A percentile compares a stretch with the other conserved stretches of the same genome.
phyloP scores from a whole-genome alignment of 2,797 vertebrate species.

The Sebastolobus altivelis region DNA sequence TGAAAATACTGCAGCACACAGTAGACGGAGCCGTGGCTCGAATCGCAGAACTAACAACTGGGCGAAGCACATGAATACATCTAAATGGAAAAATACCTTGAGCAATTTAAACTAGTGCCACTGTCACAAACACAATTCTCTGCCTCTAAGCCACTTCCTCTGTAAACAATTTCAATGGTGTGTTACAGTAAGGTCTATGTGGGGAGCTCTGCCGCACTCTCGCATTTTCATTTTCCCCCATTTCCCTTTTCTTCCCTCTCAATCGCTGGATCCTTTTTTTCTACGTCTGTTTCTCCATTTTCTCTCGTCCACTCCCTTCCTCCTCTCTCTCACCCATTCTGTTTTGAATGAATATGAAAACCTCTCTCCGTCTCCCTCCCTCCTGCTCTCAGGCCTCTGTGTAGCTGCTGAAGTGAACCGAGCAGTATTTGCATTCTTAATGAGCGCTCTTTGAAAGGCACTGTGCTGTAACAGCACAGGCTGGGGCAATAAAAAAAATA shows the following conservation, averaged over 20 bases:
- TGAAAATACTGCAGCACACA: constrained; percentile 20
- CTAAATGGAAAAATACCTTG: constrained; percentile 38
- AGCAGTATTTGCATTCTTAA: constrained; percentile 70
- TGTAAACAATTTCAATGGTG: constrained; percentile 41
- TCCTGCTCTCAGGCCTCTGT: constrained; percentile 30
- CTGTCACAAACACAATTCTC: constrained; percentile 42
- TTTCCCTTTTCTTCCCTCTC: constrained; percentile 1
- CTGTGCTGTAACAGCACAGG: constrained; percentile 32
- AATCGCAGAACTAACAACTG: constrained; percentile 21
- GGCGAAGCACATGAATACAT: constrained; percentile 26
- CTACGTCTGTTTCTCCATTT: constrained; percentile 6
- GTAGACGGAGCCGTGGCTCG: background rate
- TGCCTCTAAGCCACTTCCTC: constrained; percentile 37
- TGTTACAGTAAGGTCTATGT: constrained; percentile 22
- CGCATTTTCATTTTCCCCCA: background rate
- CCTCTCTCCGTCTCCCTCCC: background rate
- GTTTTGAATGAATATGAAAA: constrained; percentile 29
- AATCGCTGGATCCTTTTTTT: background rate
- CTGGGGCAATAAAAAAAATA: constrained; percentile 25
- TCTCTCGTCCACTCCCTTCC: background rate
- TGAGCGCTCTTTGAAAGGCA: constrained; percentile 51
- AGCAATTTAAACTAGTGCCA: constrained; percentile 30
- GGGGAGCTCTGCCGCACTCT: background rate
- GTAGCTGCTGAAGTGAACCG: constrained; percentile 47
- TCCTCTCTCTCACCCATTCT: constrained; percentile 9